Evolutionary conservation across 2,888 invertebrate genomes (phyloP).

Genomic region (Macrophya annulata): DNA sequence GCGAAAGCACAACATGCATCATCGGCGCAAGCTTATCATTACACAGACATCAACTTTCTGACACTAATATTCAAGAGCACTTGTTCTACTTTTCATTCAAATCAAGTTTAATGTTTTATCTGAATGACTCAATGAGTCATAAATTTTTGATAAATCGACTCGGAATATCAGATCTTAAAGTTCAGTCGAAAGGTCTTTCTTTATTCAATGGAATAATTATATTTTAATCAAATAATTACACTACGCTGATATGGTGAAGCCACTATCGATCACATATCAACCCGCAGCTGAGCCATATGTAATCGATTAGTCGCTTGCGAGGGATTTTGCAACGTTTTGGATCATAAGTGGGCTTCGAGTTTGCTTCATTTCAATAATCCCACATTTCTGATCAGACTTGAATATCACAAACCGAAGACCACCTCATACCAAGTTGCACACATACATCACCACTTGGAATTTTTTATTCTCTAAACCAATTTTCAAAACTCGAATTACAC

Average conservation of each 20-base stretch:
- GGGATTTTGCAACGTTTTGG: conserved; percentile 2
- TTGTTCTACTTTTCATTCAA: neutral
- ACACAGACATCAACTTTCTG: conserved; percentile 61
- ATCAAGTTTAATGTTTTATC: too few species aligned
- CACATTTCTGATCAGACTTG: too few species aligned
- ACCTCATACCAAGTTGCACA: conserved; percentile 36
- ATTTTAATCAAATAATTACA: conserved; percentile 40
- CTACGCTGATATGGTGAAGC: conserved; percentile 6
- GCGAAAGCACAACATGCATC: conserved; percentile 79
- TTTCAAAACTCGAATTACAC: neutral
- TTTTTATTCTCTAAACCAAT: neutral
- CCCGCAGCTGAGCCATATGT: conserved; percentile 2
- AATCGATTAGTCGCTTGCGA: neutral
- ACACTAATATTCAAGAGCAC: conserved; percentile 66
- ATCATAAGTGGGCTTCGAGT: neutral
- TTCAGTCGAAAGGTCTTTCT: conserved; percentile 22
- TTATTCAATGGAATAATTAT: conserved; percentile 1
- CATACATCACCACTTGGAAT: neutral
- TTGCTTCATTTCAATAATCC: neutral
- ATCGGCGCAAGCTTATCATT: conserved; percentile 79
- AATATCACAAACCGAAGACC: neutral
- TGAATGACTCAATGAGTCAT: too few species aligned
- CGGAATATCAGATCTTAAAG: conserved; percentile 11
- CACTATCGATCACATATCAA: neutral
- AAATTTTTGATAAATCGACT: neutral